Evolutionary conservation across 2,797 vertebrate species (phyloP), one percentile per base, ranked within the genome.

Genomic region (Melanotaenia trifasciata): DNA sequence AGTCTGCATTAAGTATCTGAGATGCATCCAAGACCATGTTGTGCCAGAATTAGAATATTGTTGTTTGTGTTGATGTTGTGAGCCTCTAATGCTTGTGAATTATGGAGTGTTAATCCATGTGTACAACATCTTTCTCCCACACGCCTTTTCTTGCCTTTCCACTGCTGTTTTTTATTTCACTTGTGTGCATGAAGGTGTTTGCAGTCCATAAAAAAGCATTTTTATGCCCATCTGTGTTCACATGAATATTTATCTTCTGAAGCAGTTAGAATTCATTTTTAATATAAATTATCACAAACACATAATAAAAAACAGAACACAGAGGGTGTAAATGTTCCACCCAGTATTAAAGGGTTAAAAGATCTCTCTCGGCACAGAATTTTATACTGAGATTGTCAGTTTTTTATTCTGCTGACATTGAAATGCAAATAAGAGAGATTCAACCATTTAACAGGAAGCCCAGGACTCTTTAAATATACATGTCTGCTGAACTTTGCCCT

Each of bases 31-130:
- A 58, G 68, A 80, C 63, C 72, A 38, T 50, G 72, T 58, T 36
- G 65, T 65, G 8, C 66, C 20, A 78, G 78, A 75, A 51, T 85
- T 26, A 0, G 76, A 74, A 87, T 84, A 82, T 72, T 61, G 76
- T 81, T 78, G 60, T 89, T 81, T 85, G 72, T 81, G 84, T 81
- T 87, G 66, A 86, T 83, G 74, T 72, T 83, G 60, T 57, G 62
- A 88, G 67, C 78, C 75, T 2, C 26, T 81, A 59, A 57, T 51
- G 64, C 64, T 50, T 53, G 80, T 87, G 78, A 89, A 88, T 86
- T 89, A 86, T 92, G 76, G 53, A 90, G 84, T 70, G 68, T 74
- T 89, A 86, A 87, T 88, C 76, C 70, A 83, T 80, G 70, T 64
- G 76, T 85, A 85, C 72, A 80, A 53, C 76, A 83, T 75, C 61